Conservation (phyloP, 2,113 vertebrate genomes). For the Chroicocephalus ridibundus region DNA sequence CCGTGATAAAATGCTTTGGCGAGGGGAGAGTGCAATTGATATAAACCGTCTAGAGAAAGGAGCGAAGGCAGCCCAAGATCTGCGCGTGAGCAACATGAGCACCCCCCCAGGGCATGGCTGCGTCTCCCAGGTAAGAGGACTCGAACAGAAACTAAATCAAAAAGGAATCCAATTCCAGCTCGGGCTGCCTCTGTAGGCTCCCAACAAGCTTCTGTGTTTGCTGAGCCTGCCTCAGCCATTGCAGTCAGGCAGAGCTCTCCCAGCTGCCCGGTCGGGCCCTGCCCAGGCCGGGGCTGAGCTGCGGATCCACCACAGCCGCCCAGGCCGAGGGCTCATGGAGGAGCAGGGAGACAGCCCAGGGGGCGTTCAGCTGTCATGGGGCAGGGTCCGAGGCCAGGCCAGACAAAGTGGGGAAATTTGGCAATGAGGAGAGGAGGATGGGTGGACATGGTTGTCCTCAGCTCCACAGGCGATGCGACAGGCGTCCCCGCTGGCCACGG, state of each 20-base stretch:
- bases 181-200: background rate
- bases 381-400: background rate
- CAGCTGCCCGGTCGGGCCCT: accelerated
- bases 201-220: background rate
- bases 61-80: background rate
- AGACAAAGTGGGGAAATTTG: background rate
- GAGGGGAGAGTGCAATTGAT: background rate
- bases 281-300: accelerated
- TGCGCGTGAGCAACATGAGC: accelerated
- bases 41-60: background rate
- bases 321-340: background rate
- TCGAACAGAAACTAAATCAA: background rate
- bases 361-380: accelerated
- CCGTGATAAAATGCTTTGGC: background rate
- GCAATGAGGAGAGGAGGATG: background rate
- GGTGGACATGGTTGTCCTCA: background rate
- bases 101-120: accelerated
- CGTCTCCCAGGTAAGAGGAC: background rate
- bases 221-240: accelerated
- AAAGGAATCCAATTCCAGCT: background rate
- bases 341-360: background rate
- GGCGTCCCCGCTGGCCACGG: accelerated
- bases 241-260: background rate
- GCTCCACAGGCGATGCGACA: accelerated
- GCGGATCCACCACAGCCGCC: background rate